Evolutionary conservation across 1,140 invertebrate species (phyloP).

Genomic region (Zaprionus davidi): DNA sequence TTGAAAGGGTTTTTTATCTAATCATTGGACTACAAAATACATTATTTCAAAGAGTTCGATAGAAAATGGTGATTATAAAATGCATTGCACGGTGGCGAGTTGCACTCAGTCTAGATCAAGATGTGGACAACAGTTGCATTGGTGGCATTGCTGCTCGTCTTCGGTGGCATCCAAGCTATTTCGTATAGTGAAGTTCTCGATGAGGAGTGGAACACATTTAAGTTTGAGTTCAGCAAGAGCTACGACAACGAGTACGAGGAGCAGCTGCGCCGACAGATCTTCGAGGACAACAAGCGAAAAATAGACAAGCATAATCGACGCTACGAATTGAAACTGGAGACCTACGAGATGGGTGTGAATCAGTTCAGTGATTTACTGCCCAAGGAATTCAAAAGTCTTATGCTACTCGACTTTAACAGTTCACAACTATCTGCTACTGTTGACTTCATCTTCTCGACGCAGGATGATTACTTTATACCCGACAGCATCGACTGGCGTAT

Average conservation of each 20-base stretch:
- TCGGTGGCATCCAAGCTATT: neutral
- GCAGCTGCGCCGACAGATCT: slow-evolving; percentile 90
- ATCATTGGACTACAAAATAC: neutral
- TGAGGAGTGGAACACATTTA: slow-evolving; percentile 30
- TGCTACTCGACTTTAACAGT: slow-evolving; percentile 87
- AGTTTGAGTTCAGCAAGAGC: slow-evolving; percentile 10
- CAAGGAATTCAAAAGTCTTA: slow-evolving; percentile 90
- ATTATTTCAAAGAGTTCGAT: neutral
- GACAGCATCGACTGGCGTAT: slow-evolving; percentile 9
- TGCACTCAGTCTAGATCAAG: neutral
- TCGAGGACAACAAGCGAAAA: slow-evolving; percentile 91
- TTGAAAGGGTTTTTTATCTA: neutral
- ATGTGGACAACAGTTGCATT: slow-evolving; percentile 18
- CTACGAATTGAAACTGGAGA: slow-evolving; percentile 87
- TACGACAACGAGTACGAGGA: slow-evolving; percentile 17
- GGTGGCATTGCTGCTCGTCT: slow-evolving; percentile 4
- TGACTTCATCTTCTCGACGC: slow-evolving; percentile 2
- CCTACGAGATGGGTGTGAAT: slow-evolving; percentile 89
- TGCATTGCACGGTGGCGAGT: neutral
- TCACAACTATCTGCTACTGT: neutral
- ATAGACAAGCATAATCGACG: slow-evolving; percentile 92
- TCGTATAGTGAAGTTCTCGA: slow-evolving; percentile 11
- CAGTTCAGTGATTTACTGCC: slow-evolving; percentile 92
- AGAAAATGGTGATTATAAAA: neutral
- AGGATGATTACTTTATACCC: neutral